These are phyloP conservation scores for Pseudopodoces humilis DNA, from an alignment of 2,113 vertebrate genomes.

Conservation along the genomic window DNA sequence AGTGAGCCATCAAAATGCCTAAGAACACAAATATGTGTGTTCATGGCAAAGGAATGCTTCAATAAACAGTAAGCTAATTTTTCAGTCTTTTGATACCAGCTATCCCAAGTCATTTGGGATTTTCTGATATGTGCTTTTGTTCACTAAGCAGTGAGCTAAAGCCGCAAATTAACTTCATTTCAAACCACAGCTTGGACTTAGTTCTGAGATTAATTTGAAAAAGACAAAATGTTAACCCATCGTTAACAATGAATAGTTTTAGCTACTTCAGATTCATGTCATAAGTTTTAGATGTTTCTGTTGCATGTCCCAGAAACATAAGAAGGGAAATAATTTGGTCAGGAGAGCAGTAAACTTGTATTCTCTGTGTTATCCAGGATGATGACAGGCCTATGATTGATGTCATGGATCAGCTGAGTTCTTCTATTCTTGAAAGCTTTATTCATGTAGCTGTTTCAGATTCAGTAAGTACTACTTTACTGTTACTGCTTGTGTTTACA, in stretches of 20 bases:
- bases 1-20: constrained; percentile 29
- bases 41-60: constrained; percentile 35
- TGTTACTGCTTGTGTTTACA: neutral
- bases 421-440: constrained; percentile 94
- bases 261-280: neutral
- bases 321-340: neutral
- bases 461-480: constrained; percentile 81
- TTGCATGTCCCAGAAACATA: neutral
- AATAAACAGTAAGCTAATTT: constrained; percentile 19
- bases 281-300: neutral
- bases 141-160: neutral
- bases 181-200: neutral
- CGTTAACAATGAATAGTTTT: neutral
- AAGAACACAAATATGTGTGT: constrained; percentile 46
- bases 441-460: constrained; percentile 95
- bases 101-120: constrained; percentile 20
- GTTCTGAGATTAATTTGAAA: neutral
- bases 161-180: constrained; percentile 24
- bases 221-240: neutral
- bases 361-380: constrained; percentile 77
- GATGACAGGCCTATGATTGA: constrained; percentile 99
- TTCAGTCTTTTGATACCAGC: constrained; percentile 22
- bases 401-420: constrained; percentile 97
- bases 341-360: neutral
- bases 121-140: constrained; percentile 38